phyloP scores from a whole-genome alignment of 2,888 invertebrate species.

The Phrixothrix hirtus region DNA sequence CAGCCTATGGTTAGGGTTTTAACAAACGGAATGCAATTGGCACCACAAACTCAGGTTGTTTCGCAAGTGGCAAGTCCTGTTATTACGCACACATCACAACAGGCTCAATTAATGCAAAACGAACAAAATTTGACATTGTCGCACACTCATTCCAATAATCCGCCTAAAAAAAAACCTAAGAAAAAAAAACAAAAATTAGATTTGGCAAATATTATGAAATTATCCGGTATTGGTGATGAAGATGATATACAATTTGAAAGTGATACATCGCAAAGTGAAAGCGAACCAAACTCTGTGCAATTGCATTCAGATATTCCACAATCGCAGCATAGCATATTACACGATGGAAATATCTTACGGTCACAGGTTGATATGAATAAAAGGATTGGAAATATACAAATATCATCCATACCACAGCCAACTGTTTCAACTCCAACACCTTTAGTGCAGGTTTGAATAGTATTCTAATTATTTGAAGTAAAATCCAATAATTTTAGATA shows the following conservation, averaged over 20 bases:
- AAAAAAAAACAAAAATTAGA: conserved; percentile 64
- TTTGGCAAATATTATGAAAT: conserved; percentile 74
- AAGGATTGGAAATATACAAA: conserved; percentile 52
- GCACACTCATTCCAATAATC: conserved; percentile 31
- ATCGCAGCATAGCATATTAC: conserved; percentile 28
- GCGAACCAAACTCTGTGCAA: conserved; percentile 48
- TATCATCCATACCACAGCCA: conserved; percentile 50
- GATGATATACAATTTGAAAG: conserved; percentile 63
- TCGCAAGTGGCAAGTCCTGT: conserved; percentile 30
- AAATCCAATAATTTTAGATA: too few species aligned
- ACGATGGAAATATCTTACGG: conserved; percentile 28
- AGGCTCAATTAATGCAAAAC: conserved; percentile 49
- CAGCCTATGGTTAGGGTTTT: conserved; percentile 65
- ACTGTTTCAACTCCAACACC: conserved; percentile 53
- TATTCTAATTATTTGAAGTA: too few species aligned
- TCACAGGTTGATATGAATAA: conserved; percentile 42
- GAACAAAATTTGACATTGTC: conserved; percentile 19
- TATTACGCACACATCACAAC: too few species aligned
- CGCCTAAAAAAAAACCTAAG: conserved; percentile 62
- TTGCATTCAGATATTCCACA: conserved; percentile 48
- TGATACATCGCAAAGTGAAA: conserved; percentile 54
- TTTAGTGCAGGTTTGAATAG: too few species aligned
- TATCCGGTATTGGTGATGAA: conserved; percentile 68
- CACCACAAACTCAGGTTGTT: conserved; percentile 22
- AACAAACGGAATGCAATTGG: conserved; percentile 60